Conservation (phyloP, 2,797 vertebrate genomes). For the Kryptolebias ocellatus region DNA sequence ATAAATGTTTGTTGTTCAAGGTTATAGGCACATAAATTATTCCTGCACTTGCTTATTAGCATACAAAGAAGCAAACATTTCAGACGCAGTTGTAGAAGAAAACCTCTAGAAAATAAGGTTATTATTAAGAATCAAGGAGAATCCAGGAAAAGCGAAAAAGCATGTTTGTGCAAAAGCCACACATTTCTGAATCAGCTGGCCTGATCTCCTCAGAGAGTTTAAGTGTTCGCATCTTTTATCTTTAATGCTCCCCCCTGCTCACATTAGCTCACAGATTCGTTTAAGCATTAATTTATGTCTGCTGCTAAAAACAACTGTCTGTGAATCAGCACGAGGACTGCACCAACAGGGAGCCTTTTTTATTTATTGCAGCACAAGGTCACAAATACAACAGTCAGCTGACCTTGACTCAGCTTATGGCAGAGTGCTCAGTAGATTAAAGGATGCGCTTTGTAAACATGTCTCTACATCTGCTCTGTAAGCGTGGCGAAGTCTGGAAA, state of each 20-base stretch:
- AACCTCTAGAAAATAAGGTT: constrained; percentile 5
- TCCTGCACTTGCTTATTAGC: constrained; percentile 30
- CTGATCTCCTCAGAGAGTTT: constrained; percentile 15
- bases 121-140: too few relatives aligned
- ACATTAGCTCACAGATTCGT: constrained; percentile 35
- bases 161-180: constrained; percentile 2
- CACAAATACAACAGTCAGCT: constrained; percentile 39
- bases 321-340: constrained; percentile 24
- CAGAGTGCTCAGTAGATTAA: constrained; percentile 22
- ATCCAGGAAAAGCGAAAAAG: too few relatives aligned
- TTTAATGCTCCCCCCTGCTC: constrained; percentile 12
- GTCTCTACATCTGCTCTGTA: constrained; percentile 27
- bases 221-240: constrained; percentile 40
- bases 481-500: neutral
- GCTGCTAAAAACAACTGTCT: constrained; percentile 21
- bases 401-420: constrained; percentile 53
- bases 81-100: constrained; percentile 4
- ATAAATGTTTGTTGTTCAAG: constrained; percentile 36
- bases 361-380: constrained; percentile 59
- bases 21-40: constrained; percentile 25
- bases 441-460: constrained; percentile 33
- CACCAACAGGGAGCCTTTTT: constrained; percentile 20
- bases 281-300: constrained; percentile 21
- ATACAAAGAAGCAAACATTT: constrained; percentile 17
- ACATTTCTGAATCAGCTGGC: too few relatives aligned